These are phyloP conservation scores for Clarias fuscus DNA, from an alignment of 2,797 vertebrate species.

Conservation along the genomic window DNA sequence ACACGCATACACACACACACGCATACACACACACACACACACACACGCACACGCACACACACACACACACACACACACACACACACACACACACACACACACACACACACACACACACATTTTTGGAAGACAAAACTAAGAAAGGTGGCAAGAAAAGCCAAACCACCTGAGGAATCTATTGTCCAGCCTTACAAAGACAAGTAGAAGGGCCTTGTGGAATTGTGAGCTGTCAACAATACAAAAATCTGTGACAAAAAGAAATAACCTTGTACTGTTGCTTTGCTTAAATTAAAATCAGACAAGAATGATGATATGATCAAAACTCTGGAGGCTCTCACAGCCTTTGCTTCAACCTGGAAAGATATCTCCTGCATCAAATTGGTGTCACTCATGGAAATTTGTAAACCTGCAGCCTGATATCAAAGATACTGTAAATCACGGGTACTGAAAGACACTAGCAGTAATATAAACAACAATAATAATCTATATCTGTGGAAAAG, in stretches of 20 bases:
- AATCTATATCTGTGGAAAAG: conserved; percentile 32
- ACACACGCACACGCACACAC: neutral
- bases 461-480: conserved; percentile 3
- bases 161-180: conserved; percentile 29
- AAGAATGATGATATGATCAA: conserved; percentile 61
- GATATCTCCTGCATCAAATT: conserved; percentile 42
- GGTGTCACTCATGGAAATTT: conserved; percentile 68
- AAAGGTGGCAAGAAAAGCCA: conserved; percentile 57
- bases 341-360: conserved; percentile 51
- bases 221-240: conserved; percentile 22
- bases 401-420: conserved; percentile 59
- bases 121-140: conserved; percentile 43
- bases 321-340: conserved; percentile 68
- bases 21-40: neutral
- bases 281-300: conserved; percentile 60
- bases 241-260: conserved; percentile 40
- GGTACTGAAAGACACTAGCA: conserved; percentile 31
- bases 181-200: conserved; percentile 35
- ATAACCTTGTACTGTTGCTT: conserved; percentile 50
- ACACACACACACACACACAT: neutral
- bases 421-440: conserved; percentile 56
- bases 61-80: too few relatives aligned
- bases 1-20: too few relatives aligned
- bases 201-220: conserved; percentile 33
- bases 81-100: neutral